Conservation (phyloP, 2,797 vertebrate genomes). For the Sphaeramia orbicularis region DNA sequence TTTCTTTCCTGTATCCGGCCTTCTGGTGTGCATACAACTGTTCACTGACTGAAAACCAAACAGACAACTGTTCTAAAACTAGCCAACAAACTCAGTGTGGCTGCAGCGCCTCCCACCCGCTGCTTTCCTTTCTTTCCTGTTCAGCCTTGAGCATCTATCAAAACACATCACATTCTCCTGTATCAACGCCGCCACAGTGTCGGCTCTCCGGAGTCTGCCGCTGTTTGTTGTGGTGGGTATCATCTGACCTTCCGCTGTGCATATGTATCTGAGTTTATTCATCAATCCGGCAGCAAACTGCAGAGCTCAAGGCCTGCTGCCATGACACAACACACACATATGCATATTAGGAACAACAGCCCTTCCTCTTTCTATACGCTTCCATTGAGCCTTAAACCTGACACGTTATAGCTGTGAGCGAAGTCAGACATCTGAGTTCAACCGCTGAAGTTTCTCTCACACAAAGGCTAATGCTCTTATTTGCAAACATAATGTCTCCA, state of each 20-base stretch:
- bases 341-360: conserved; percentile 12
- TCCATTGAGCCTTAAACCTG: conserved; percentile 29
- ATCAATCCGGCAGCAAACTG: conserved; percentile 17
- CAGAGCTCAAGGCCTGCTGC: too few species aligned
- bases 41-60: conserved; percentile 36
- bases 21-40: conserved; percentile 5
- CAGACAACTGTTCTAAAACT: conserved; percentile 31
- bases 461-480: too few species aligned
- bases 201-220: conserved; percentile 2
- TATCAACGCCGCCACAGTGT: conserved; percentile 23
- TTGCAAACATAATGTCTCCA: background rate
- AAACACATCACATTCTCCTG: conserved; percentile 51
- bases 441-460: too few species aligned
- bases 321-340: too few species aligned
- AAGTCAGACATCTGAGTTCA: too few species aligned
- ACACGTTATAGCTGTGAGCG: conserved; percentile 14
- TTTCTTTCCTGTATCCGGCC: background rate
- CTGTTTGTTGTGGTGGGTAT: conserved; percentile 32
- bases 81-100: conserved; percentile 4
- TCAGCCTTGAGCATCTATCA: conserved; percentile 48
- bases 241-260: background rate
- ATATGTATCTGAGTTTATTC: conserved; percentile 21
- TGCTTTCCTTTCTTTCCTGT: conserved; percentile 19
- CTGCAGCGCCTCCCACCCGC: conserved; percentile 16
- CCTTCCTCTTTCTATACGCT: conserved; percentile 3